Conservation (phyloP, 30 jellyfish, hydroid and myxozoan genomes). For the Pelagia noctiluca region DNA sequence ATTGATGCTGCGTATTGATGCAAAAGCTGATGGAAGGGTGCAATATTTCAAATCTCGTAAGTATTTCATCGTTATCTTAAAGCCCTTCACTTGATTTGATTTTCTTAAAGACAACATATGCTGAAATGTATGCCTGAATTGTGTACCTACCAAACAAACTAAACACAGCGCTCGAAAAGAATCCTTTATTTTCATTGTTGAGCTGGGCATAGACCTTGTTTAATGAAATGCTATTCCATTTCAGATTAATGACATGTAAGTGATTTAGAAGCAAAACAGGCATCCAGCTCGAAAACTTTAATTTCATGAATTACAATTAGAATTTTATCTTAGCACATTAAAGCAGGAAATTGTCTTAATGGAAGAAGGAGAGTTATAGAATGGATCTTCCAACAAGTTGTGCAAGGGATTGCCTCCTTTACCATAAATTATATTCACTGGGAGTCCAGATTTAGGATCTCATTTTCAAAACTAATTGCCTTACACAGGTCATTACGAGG, state of each 20-base stretch:
- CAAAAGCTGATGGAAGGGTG: conserved; percentile 10
- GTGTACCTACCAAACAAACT: background rate
- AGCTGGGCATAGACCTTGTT: too few relatives aligned
- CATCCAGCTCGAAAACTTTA: too few relatives aligned
- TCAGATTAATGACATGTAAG: too few relatives aligned
- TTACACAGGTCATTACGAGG: conserved; percentile 18
- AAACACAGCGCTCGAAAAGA: background rate
- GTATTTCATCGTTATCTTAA: background rate
- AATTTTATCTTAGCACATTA: background rate
- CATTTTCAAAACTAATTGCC: background rate
- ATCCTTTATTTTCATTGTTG: too few relatives aligned
- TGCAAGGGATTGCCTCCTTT: background rate
- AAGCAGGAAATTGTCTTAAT: too few relatives aligned
- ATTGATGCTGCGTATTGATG: conserved; percentile 3
- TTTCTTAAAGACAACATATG: background rate
- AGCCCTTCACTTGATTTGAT: background rate
- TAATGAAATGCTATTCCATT: too few relatives aligned
- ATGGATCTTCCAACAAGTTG: background rate
- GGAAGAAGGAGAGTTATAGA: background rate
- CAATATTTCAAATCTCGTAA: conserved; percentile 15
- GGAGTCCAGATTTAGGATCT: background rate
- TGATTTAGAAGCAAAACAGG: background rate
- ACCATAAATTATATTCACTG: background rate
- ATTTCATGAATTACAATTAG: background rate
- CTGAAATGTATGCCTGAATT: too few relatives aligned